Evolutionary conservation across 2,113 vertebrate species (phyloP), one percentile per base, ranked within the genome.

Genomic region (Sialia sialis): DNA sequence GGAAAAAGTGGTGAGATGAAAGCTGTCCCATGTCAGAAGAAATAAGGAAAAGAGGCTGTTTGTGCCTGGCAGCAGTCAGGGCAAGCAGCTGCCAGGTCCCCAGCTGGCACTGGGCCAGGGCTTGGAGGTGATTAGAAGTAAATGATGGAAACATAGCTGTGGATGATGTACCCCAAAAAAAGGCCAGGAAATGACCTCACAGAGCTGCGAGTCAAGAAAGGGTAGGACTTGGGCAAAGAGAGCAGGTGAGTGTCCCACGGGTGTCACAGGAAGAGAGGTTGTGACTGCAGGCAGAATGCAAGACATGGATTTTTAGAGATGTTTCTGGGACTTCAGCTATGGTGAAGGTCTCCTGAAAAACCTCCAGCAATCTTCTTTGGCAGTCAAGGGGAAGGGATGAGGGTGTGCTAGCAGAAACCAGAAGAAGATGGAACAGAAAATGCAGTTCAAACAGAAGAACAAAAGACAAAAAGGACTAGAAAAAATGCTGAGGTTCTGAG

Each of bases 91-190:
- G 72, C 56, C 3, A 7, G n/a, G 41, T 19, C 8, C 34, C 13
- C 85, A 62, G 66, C 22, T 52, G 46, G 27, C 3, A 0, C 4
- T 41, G 36, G 36, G 13, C 22, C 46, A 79, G 56, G 32, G 7
- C 49, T 87, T 34, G 49, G 39, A 64, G 2, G 2, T 30, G 34
- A 27, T 39, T 25, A 80, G 64, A 59, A 73, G 32, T 23, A 49
- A 84, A 56, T 15, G 54, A 80, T 72, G 39, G 41, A 55, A 80
- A 64, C 3, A 1, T 2, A 1, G 69, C 41, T 58, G 16, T 66
- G 38, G 75, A 74, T 88, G 46, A n/a, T 0, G 0, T 34, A 67
- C 8, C 29, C n/a, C 19, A 0, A 4, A 51, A 84, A 82, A 68
- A 21, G n/a, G 11, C 32, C 2, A 11, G 78, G 36, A 73, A 84